Conservation (phyloP, 2,888 invertebrate genomes). For the Invenusta paracnida region DNA sequence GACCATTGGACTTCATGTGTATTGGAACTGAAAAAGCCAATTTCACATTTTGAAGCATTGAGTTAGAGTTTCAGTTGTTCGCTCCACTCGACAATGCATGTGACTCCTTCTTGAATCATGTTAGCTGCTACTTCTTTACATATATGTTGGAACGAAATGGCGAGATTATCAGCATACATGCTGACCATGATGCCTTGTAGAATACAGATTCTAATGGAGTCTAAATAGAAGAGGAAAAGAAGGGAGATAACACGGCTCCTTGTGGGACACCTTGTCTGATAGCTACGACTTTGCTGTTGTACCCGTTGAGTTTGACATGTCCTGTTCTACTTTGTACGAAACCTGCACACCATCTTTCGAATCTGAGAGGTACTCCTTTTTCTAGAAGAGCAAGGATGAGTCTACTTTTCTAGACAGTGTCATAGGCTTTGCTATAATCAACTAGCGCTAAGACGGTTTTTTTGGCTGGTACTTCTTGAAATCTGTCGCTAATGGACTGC, state of each 20-base stretch:
- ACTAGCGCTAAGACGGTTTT: not conserved
- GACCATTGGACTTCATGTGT: not conserved
- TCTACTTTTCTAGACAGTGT: not conserved
- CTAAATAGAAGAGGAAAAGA: not conserved
- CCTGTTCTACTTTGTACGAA: not conserved
- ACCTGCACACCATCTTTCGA: not conserved
- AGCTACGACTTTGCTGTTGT: not conserved
- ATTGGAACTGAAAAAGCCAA: not conserved
- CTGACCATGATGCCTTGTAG: not conserved
- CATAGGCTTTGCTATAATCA: not conserved
- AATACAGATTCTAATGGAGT: not conserved
- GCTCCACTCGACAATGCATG: not conserved
- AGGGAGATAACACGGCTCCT: not conserved
- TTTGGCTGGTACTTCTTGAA: not conserved
- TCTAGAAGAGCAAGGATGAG: not conserved
- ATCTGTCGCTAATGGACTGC: not conserved
- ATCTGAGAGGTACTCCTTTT: not conserved
- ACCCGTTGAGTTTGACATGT: not conserved
- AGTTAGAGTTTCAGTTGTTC: not conserved
- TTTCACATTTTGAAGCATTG: not conserved
- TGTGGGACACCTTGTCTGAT: not conserved
- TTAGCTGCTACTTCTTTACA: not conserved
- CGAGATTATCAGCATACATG: not conserved
- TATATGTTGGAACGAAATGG: not conserved
- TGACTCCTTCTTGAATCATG: not conserved